These are phyloP conservation scores for Seladonia tumulorum DNA, from an alignment of 2,888 invertebrate genomes.

Conservation along the genomic window DNA sequence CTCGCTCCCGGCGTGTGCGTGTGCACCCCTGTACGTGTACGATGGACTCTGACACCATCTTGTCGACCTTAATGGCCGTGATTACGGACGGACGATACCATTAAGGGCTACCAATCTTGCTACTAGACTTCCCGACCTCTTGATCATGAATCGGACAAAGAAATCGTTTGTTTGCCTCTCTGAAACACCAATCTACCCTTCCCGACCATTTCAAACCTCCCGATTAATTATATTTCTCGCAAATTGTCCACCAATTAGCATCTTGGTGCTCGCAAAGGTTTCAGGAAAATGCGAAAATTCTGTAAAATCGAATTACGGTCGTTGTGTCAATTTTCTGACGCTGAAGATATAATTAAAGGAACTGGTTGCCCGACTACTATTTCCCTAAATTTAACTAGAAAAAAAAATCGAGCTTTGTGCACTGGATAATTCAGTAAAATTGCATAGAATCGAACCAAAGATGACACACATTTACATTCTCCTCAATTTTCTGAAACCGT, in stretches of 20 bases:
- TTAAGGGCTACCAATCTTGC: conserved; percentile 67
- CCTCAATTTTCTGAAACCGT: too few species aligned
- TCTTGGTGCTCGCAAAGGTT: background rate
- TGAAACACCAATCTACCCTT: background rate
- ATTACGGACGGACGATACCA: conserved; percentile 70
- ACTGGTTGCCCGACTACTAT: too few species aligned
- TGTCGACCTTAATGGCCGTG: conserved; percentile 69
- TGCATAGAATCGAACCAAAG: too few species aligned
- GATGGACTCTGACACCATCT: conserved; percentile 53
- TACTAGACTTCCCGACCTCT: conserved; percentile 58
- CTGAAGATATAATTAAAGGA: too few species aligned
- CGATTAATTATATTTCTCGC: background rate
- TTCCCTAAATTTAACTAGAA: too few species aligned
- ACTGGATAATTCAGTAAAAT: too few species aligned
- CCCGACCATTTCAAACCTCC: background rate
- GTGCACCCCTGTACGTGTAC: conserved; percentile 45
- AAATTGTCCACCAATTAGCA: background rate
- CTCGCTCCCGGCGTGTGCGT: conserved; percentile 43
- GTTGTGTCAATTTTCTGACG: too few species aligned
- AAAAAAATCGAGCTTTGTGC: too few species aligned
- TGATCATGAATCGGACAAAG: background rate
- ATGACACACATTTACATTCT: too few species aligned
- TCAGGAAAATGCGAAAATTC: background rate
- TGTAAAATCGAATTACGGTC: background rate
- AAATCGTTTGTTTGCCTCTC: background rate